Base-by-base conservation (phyloP, 30 jellyfish, hydroid and myxozoan genomes). In the Chrysaora quinquecirrha region DNA sequence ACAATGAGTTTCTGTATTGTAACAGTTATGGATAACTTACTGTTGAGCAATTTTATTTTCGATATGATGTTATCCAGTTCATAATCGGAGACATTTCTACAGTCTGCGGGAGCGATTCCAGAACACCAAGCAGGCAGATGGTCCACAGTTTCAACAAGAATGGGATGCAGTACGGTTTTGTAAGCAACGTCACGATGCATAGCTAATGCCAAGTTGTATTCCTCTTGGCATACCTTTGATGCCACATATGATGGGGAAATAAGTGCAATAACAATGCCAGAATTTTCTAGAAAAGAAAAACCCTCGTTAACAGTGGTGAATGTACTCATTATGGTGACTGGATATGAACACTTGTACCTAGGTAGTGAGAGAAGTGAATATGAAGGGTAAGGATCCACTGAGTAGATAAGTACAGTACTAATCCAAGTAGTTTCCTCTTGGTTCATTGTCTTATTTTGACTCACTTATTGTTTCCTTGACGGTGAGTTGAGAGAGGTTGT, bases 191-290 rank as follows among this genome's bases (percentile, higher is more conserved):
- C 98, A 1, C 62, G 22, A 52, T 90, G 93, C 87, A 91, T 38
- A 24, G 93, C 95, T 19, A 66, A 67, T 19, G 98, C 98, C 33
- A 91, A 89, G 73, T 91, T 91, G 95, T 79, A 91, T 46, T 91
- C 98, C 50, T 91, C 98, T 49, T 91, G 98, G 82, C 98, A 91
- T 20, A 91, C 98, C 54, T 80, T 91, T 1, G 98, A 91, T 24
- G 64, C 58, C 61, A 91, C 10, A 68, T 91, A 91, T 22, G 91
- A 65, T 14, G 95, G 76, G n/a, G 98, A 86, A 1, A 91, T 76
- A 38, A 91, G 77, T 35, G 98, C 75, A 1, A 91, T 52, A n/a
- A 91, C 98, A 52, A 65, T 7, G 0, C 64, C 64, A 4, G 96
- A 81, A 23, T 83, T 58, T 64, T 85, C 98, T 91, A 80, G 30